Percentiles rank a stretch among this genome's conserved stretches.
phyloP scores from a whole-genome alignment of 1,140 invertebrate genomes.

The Cydia fagiglandana region DNA sequence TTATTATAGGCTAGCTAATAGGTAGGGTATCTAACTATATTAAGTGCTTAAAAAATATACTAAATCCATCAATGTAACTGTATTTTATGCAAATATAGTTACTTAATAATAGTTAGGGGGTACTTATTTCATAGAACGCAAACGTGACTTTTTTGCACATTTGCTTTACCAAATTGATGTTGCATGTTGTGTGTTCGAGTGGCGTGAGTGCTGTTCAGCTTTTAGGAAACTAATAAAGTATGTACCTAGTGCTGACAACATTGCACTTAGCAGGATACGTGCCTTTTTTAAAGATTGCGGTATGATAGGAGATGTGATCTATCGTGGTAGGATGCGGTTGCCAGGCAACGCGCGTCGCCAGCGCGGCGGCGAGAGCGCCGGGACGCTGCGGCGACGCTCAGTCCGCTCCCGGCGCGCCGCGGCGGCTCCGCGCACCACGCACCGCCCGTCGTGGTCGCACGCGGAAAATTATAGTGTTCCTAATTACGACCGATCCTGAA shows the following conservation, averaged over 20 bases:
- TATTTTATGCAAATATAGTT: no score
- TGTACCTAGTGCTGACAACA: not conserved
- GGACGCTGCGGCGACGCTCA: slow-evolving; percentile 43
- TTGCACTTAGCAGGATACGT: not conserved
- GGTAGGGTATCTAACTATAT: no score
- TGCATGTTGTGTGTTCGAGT: not conserved
- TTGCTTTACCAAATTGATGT: not conserved
- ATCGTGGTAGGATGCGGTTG: slow-evolving; percentile 42
- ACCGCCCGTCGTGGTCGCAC: slow-evolving; percentile 36
- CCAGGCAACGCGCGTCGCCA: slow-evolving; percentile 61
- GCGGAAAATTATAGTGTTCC: slow-evolving; percentile 38
- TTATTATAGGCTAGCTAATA: no score
- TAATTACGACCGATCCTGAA: not conserved
- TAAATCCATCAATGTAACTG: no score
- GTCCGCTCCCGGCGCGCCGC: slow-evolving; percentile 36
- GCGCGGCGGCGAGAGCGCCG: slow-evolving; percentile 47
- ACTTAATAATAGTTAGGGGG: no score
- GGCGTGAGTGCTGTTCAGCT: not conserved
- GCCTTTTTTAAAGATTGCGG: not conserved
- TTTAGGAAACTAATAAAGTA: not conserved
- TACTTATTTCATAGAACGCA: not conserved
- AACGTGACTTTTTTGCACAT: not conserved
- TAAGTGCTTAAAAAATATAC: no score
- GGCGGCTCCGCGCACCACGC: slow-evolving; percentile 28
- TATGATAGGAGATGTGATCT: not conserved